These are phyloP conservation scores for Dryocosmus kuriphilus DNA, from an alignment of 2,888 invertebrate species.

Conservation along the genomic window DNA sequence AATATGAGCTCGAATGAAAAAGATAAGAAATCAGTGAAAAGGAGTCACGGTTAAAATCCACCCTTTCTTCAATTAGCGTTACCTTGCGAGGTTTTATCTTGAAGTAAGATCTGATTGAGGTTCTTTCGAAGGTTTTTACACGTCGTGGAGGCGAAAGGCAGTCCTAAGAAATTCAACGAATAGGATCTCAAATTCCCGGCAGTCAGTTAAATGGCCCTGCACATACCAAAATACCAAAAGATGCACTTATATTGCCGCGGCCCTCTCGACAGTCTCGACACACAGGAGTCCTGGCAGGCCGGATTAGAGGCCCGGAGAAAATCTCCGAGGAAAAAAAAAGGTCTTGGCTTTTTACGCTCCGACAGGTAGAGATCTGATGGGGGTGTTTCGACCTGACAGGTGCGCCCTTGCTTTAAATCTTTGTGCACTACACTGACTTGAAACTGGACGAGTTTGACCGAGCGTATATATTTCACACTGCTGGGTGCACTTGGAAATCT, in stretches of 20 bases:
- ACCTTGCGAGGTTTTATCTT: slow-evolving; percentile 23
- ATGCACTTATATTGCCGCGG: slow-evolving; percentile 17
- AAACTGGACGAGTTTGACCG: not conserved
- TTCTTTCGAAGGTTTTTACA: slow-evolving; percentile 25
- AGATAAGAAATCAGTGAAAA: not conserved
- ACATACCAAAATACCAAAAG: slow-evolving; percentile 34
- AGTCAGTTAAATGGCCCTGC: slow-evolving; percentile 36
- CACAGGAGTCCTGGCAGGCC: slow-evolving; percentile 37
- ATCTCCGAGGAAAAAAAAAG: slow-evolving; percentile 59
- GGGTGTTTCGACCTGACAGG: slow-evolving; percentile 69
- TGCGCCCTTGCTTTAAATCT: slow-evolving; percentile 61
- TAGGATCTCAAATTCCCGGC: slow-evolving; percentile 37
- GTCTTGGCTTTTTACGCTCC: slow-evolving; percentile 66
- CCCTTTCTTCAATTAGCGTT: slow-evolving; percentile 29
- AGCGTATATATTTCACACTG: slow-evolving; percentile 7
- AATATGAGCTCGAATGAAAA: not conserved
- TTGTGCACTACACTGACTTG: slow-evolving; percentile 4
- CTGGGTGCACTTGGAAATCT: not conserved
- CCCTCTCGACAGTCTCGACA: not conserved
- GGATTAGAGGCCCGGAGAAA: slow-evolving; percentile 61
- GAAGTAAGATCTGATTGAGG: slow-evolving; percentile 35
- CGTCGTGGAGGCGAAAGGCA: slow-evolving; percentile 34
- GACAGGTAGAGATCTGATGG: slow-evolving; percentile 66
- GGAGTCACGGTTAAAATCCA: not conserved
- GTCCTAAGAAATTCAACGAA: slow-evolving; percentile 34